phyloP scores from a whole-genome alignment of 1,140 invertebrate species.

The Cyclargus thomasi region DNA sequence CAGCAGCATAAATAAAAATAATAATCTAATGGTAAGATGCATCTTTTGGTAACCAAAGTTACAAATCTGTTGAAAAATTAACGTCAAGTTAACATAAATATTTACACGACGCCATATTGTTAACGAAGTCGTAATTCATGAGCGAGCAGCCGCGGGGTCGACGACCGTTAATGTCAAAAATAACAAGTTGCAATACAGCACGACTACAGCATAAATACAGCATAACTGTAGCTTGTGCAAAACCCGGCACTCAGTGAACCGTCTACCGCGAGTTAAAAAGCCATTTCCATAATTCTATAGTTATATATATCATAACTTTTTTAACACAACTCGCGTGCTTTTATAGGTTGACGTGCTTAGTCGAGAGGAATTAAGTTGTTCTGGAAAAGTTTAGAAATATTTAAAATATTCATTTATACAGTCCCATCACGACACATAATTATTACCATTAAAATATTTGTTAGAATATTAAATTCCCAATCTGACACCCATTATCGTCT shows the following conservation, averaged over 20 bases:
- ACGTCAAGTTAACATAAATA: background rate
- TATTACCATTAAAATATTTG: too few species aligned
- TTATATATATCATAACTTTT: too few species aligned
- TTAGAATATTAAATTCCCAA: too few species aligned
- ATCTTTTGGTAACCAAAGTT: background rate
- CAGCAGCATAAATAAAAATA: background rate
- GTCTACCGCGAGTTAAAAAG: conserved; percentile 35
- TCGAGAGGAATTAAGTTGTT: too few species aligned
- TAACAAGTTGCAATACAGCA: conserved; percentile 31
- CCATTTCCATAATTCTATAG: too few species aligned
- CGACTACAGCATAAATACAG: conserved; percentile 5
- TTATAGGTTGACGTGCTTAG: too few species aligned
- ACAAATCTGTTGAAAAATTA: background rate
- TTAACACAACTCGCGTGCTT: too few species aligned
- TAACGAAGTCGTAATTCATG: conserved; percentile 19
- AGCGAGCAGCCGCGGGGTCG: conserved; percentile 29
- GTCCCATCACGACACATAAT: too few species aligned
- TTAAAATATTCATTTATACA: too few species aligned
- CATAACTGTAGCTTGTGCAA: conserved; percentile 35
- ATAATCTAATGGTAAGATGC: background rate
- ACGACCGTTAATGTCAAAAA: conserved; percentile 38
- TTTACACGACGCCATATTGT: background rate
- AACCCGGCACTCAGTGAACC: conserved; percentile 50
- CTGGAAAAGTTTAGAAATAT: too few species aligned
- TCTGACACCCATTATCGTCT: too few species aligned